Percentiles rank a stretch among this genome's conserved stretches.
phyloP scores from a whole-genome alignment of 1,140 invertebrate genomes.

The Streblospio benedicti region DNA sequence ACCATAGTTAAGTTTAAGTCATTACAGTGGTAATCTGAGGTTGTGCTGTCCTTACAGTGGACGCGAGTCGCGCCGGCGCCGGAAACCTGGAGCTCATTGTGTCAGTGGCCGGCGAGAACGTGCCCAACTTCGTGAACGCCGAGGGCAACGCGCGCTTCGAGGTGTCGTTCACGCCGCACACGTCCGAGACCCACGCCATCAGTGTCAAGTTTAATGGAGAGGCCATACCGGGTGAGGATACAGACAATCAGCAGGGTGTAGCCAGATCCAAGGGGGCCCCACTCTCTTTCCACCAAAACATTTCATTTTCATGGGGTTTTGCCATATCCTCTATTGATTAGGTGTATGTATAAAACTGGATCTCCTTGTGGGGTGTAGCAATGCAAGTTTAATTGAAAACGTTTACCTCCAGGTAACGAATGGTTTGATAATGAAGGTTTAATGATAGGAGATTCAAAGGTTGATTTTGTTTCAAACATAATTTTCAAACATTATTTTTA shows the following conservation, averaged over 20 bases:
- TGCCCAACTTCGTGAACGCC: constrained; percentile 95
- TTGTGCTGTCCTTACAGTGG: no score
- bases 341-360: not conserved
- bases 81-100: constrained; percentile 97
- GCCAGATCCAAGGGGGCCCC: not conserved
- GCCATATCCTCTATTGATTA: not conserved
- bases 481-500: no score
- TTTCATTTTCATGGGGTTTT: no score
- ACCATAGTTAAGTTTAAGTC: no score
- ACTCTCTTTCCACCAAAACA: no score
- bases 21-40: no score
- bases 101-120: constrained; percentile 91
- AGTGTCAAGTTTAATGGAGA: constrained; percentile 94
- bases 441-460: no score
- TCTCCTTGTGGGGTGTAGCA: not conserved
- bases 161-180: constrained; percentile 94
- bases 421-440: no score
- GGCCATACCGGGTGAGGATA: constrained; percentile 75
- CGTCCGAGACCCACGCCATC: constrained; percentile 71
- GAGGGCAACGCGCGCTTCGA: constrained; percentile 91
- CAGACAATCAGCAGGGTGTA: constrained; percentile 6
- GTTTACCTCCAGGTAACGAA: constrained; percentile 19
- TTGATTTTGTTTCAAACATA: no score
- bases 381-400: not conserved
- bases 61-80: constrained; percentile 8